Percentiles rank a stretch among this genome's conserved stretches.
These are phyloP conservation scores for Lithophane ornitopus DNA, from an alignment of 2,888 invertebrate species.

Conservation along the genomic window DNA sequence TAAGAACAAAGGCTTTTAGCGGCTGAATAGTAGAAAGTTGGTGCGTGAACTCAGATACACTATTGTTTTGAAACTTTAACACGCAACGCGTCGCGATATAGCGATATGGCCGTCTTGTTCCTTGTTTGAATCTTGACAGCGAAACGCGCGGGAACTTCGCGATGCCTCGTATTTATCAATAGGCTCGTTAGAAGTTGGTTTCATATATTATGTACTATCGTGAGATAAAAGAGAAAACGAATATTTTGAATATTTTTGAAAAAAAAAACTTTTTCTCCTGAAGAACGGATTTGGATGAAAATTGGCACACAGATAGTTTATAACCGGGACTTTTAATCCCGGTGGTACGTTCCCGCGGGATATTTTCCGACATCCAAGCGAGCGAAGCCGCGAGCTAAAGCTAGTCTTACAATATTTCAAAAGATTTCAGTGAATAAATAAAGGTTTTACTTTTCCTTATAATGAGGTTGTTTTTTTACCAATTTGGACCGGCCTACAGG, in stretches of 20 bases:
- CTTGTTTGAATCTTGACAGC: conserved; percentile 56
- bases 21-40: conserved; percentile 72
- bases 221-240: conserved; percentile 2
- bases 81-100: conserved; percentile 57
- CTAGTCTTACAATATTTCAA: conserved; percentile 7
- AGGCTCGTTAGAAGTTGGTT: background rate
- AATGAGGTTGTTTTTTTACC: conserved; percentile 43
- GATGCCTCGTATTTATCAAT: conserved; percentile 33
- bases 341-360: too few relatives aligned
- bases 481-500: conserved; percentile 42
- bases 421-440: conserved; percentile 25
- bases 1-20: conserved; percentile 82
- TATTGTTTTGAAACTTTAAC: conserved; percentile 70
- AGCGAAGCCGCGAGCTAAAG: too few relatives aligned
- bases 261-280: too few relatives aligned
- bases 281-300: too few relatives aligned
- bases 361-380: too few relatives aligned
- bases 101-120: conserved; percentile 57
- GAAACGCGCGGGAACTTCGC: conserved; percentile 53
- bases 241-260: too few relatives aligned
- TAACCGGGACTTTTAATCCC: too few relatives aligned
- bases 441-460: conserved; percentile 21
- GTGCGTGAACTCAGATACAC: conserved; percentile 75
- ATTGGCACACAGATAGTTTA: too few relatives aligned
- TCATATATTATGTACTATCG: background rate